Conservation (phyloP, 2,113 vertebrate species). For the Syngnathoides biaculeatus region DNA sequence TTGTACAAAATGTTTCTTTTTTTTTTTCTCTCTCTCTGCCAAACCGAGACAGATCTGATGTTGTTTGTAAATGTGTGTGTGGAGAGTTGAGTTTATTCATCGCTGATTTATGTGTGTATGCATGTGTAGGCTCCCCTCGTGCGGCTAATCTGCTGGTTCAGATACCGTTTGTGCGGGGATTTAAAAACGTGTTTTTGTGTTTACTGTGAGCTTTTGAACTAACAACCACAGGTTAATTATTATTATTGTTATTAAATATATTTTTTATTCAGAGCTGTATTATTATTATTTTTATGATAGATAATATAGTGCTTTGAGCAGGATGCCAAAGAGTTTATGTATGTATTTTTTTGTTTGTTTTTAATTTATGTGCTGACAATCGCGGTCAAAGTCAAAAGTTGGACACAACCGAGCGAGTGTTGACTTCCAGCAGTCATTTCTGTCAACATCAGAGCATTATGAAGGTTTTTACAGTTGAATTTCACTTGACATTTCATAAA, state of each 20-base stretch:
- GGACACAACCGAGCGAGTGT: slow-evolving; percentile 60
- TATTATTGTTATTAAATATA: slow-evolving; percentile 57
- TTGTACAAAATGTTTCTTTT: slow-evolving; percentile 19
- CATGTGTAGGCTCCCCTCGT: slow-evolving; percentile 51
- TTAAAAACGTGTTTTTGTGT: slow-evolving; percentile 48
- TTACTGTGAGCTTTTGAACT: slow-evolving; percentile 70
- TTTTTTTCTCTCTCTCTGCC: slow-evolving; percentile 19
- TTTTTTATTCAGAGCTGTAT: slow-evolving; percentile 73
- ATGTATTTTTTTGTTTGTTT: slow-evolving; percentile 33
- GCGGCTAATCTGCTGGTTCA: slow-evolving; percentile 56
- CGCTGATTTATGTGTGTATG: slow-evolving; percentile 42
- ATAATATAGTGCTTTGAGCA: slow-evolving; percentile 56
- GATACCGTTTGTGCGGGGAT: slow-evolving; percentile 29
- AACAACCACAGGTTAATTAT: slow-evolving; percentile 69
- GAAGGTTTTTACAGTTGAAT: slow-evolving; percentile 70
- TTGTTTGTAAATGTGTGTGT: slow-evolving; percentile 37
- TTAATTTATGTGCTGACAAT: slow-evolving; percentile 71
- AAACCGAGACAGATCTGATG: slow-evolving; percentile 35
- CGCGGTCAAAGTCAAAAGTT: slow-evolving; percentile 59
- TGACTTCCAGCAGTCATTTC: slow-evolving; percentile 69
- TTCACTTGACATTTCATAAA: slow-evolving; percentile 73
- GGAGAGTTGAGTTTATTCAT: slow-evolving; percentile 37
- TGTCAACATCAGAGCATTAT: slow-evolving; percentile 68
- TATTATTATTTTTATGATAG: slow-evolving; percentile 65
- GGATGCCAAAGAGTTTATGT: slow-evolving; percentile 67